Evolutionary conservation across 2,113 vertebrate genomes (phyloP).

Genomic region (Sturnus vulgaris): DNA sequence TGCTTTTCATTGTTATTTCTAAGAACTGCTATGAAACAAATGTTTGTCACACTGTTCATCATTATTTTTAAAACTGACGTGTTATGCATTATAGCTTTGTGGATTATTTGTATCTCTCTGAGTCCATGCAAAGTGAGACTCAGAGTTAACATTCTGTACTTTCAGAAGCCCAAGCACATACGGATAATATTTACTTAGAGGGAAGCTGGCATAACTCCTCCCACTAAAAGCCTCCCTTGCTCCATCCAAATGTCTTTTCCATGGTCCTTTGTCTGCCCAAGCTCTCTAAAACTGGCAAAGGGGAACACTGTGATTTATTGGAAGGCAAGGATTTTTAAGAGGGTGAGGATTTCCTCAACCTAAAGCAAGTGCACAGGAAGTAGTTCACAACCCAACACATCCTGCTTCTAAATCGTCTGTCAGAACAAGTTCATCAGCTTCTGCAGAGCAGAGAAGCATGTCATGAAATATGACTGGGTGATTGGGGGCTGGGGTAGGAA

Average conservation of each 20-base stretch:
- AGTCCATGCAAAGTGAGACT: neutral
- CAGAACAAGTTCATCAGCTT: neutral
- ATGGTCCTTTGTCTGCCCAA: neutral
- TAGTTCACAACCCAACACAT: accelerated
- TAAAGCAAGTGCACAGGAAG: neutral
- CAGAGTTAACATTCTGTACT: neutral
- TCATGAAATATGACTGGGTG: neutral
- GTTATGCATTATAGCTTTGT: neutral
- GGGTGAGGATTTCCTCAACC: neutral
- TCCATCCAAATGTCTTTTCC: neutral
- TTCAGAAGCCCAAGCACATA: neutral
- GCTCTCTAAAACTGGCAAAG: neutral
- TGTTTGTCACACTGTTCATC: neutral
- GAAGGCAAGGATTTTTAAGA: neutral
- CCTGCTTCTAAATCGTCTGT: neutral
- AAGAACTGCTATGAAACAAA: neutral
- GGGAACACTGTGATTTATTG: neutral
- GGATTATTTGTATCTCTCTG: neutral
- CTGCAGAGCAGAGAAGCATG: neutral
- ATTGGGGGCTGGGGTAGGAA: accelerated
- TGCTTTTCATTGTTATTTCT: neutral
- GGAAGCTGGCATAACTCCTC: neutral
- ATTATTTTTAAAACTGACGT: neutral
- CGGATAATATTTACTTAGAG: neutral
- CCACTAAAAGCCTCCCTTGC: neutral